Conservation (phyloP, 2,888 invertebrate species). For the Andrena camellia region DNA sequence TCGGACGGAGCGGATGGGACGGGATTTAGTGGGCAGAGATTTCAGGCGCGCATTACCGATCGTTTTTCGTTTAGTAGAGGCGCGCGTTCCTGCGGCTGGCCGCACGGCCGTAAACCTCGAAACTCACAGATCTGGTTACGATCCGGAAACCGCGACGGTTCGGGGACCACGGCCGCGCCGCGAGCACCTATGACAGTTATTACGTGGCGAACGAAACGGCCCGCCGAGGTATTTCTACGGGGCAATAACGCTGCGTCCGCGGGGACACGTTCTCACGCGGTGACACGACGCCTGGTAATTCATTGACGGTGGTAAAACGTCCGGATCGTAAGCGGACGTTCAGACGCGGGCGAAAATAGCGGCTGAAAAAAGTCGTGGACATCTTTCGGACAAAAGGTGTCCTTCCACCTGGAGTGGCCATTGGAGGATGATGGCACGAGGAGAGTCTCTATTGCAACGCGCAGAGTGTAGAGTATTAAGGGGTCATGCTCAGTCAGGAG, state of each 20-base stretch:
- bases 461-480: too few relatives aligned
- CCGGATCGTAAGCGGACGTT: slow-evolving; percentile 1
- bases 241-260: slow-evolving; percentile 27
- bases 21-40: background rate
- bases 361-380: background rate
- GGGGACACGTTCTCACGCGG: slow-evolving; percentile 25
- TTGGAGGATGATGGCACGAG: too few relatives aligned
- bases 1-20: background rate
- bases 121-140: slow-evolving; percentile 60
- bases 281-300: background rate
- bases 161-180: slow-evolving; percentile 9
- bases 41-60: slow-evolving; percentile 8
- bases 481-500: too few relatives aligned
- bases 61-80: slow-evolving; percentile 48
- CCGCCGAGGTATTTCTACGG: slow-evolving; percentile 41
- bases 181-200: slow-evolving; percentile 58
- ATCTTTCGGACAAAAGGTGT: too few relatives aligned
- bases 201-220: slow-evolving; percentile 50
- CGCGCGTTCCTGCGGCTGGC: slow-evolving; percentile 44
- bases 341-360: background rate
- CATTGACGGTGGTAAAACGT: background rate
- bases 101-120: slow-evolving; percentile 58
- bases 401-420: too few relatives aligned
- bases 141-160: slow-evolving; percentile 45
- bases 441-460: too few relatives aligned